Evolutionary conservation across 2,797 vertebrate genomes (phyloP).

Genomic region (Vespertilio murinus): DNA sequence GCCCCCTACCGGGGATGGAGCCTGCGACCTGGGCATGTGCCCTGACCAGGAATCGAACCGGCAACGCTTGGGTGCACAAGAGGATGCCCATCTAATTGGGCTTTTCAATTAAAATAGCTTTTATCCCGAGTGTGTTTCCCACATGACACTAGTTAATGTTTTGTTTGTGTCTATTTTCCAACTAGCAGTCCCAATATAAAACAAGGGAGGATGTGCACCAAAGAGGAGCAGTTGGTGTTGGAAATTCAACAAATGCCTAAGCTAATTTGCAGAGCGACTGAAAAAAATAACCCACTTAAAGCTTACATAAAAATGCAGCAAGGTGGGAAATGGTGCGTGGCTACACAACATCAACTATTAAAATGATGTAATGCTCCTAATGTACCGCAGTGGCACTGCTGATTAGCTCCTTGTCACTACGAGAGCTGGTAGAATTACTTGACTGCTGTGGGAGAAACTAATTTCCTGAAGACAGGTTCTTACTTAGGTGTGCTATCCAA

Average conservation of each 20-base stretch:
- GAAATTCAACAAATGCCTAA: slow-evolving; percentile 56
- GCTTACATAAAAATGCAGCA: slow-evolving; percentile 50
- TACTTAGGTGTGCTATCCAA: background rate
- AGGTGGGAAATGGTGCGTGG: background rate
- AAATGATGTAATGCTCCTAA: background rate
- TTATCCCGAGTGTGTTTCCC: background rate
- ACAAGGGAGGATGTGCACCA: background rate
- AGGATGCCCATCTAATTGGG: background rate
- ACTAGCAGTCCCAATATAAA: slow-evolving; percentile 35
- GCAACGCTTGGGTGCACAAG: background rate
- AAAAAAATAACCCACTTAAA: slow-evolving; percentile 46
- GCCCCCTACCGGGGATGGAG: background rate
- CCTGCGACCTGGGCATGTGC: background rate
- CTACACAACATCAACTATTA: slow-evolving; percentile 39
- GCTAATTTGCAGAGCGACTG: slow-evolving; percentile 23
- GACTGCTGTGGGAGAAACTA: background rate
- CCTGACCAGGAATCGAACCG: background rate
- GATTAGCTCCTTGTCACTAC: background rate
- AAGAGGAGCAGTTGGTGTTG: slow-evolving; percentile 1
- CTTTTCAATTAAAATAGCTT: background rate
- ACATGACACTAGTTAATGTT: background rate
- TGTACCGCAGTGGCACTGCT: background rate
- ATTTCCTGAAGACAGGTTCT: background rate
- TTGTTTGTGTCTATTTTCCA: slow-evolving; percentile 52
- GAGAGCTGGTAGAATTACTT: background rate